Conservation (phyloP, 2,113 vertebrate species). For the Panurus biarmicus region DNA sequence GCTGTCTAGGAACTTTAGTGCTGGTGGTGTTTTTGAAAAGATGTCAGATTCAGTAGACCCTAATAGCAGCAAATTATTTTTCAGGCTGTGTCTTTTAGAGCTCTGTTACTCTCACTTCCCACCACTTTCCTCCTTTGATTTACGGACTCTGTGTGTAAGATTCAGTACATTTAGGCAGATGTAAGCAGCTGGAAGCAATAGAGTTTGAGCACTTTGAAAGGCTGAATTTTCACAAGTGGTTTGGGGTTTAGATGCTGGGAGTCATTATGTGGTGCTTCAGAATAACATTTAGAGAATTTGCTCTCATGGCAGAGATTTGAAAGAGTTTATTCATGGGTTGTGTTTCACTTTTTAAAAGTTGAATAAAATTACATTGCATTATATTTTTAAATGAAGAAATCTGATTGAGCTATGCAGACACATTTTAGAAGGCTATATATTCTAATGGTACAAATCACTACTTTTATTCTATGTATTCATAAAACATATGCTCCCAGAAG, state of each 20-base stretch:
- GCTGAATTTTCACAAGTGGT: slow-evolving; percentile 68
- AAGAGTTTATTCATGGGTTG: slow-evolving; percentile 64
- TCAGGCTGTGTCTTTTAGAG: background rate
- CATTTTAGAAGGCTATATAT: slow-evolving; percentile 43
- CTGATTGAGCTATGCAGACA: slow-evolving; percentile 42
- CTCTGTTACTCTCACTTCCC: background rate
- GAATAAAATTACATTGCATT: slow-evolving; percentile 56
- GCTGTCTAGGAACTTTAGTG: background rate
- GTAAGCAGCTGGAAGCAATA: slow-evolving; percentile 70
- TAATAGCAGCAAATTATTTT: slow-evolving; percentile 48
- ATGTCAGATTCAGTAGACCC: background rate
- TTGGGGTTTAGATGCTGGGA: slow-evolving; percentile 62
- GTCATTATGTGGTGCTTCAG: slow-evolving; percentile 60
- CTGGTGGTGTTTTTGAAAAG: background rate
- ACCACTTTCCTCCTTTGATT: slow-evolving; percentile 49
- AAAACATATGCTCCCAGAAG: slow-evolving; percentile 37
- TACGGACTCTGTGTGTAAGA: slow-evolving; percentile 11
- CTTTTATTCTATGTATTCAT: slow-evolving; percentile 57
- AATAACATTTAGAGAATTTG: slow-evolving; percentile 68
- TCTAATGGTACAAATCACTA: slow-evolving; percentile 45
- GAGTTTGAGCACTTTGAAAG: slow-evolving; percentile 55
- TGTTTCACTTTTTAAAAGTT: slow-evolving; percentile 60
- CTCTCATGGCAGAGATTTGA: slow-evolving; percentile 58
- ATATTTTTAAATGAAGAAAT: slow-evolving; percentile 54
- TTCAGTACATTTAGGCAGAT: slow-evolving; percentile 46